Evolutionary conservation across 2,888 invertebrate genomes (phyloP), one percentile per base, ranked within the genome.

Genomic region (Ethmia dodecea): DNA sequence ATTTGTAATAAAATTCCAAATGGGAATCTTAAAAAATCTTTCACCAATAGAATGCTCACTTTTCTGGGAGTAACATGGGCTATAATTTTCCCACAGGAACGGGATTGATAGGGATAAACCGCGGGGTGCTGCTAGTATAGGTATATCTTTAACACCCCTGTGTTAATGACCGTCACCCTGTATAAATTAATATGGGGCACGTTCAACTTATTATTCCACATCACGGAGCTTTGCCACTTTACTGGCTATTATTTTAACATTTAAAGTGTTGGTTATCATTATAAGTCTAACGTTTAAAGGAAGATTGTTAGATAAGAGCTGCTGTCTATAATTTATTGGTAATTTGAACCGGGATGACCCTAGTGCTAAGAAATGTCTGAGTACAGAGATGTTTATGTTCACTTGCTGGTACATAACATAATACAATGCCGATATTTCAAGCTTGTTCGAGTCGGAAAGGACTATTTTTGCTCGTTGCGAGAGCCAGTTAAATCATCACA

Each of bases 401-500:
- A n/a, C n/a, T n/a, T n/a, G n/a, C n/a, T n/a, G n/a, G n/a, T n/a
- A n/a, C n/a, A n/a, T n/a, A 37, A 28, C n/a, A n/a, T n/a, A 52
- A 47, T 46, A 40, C 43, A 46, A 45, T 53, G 54, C 55, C 55
- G 59, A 63, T 66, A 63, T 63, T 57, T 62, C 60, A 63, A 55
- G 45, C 51, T 54, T 42, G 48, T 47, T 43, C 40, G 47, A 54
- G 64, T 64, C 63, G 70, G 72, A 70, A 72, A 73, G 20, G 31
- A 65, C 66, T 74, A 74, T 75, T 79, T 76, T 74, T 58, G 69
- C 66, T 71, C 63, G 54, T 74, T 72, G 69, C 54, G 49, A 56
- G 59, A 51, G 59, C 55, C 61, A 60, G 66, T 69, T 79, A 78
- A 81, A 74, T 79, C 77, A 78, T 78, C 71, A 68, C 69, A 69